Conservation (phyloP, 1,140 invertebrate genomes). For the Panagrolaimus sp. region DNA sequence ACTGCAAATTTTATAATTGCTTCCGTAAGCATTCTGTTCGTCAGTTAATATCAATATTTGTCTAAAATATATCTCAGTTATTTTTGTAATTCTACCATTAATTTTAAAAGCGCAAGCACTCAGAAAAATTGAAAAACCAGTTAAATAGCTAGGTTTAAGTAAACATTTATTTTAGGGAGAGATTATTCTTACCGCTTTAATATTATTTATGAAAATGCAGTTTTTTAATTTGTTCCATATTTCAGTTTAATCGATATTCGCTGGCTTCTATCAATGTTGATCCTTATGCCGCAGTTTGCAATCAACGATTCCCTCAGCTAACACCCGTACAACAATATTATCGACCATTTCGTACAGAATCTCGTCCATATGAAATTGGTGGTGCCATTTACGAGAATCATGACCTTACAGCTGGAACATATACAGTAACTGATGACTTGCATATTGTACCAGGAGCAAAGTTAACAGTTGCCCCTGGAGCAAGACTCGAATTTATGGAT, state of each 20-base stretch:
- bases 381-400: slow-evolving; percentile 72
- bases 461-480: slow-evolving; percentile 76
- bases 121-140: no score
- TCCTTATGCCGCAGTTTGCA: slow-evolving; percentile 56
- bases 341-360: slow-evolving; percentile 49
- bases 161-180: no score
- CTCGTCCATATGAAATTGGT: slow-evolving; percentile 44
- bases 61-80: no score
- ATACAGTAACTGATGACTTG: slow-evolving; percentile 77
- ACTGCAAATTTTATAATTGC: no score
- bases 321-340: slow-evolving; percentile 48
- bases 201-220: no score
- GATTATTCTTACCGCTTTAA: no score
- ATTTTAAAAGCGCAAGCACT: no score
- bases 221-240: neutral
- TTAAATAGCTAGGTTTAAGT: no score
- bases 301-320: slow-evolving; percentile 48
- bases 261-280: slow-evolving; percentile 52
- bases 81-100: no score
- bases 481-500: slow-evolving; percentile 73
- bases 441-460: slow-evolving; percentile 76
- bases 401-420: slow-evolving; percentile 80
- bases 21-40: no score
- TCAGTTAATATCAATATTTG: no score
- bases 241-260: slow-evolving; percentile 57